Evolutionary conservation across 2,888 invertebrate genomes (phyloP), one percentile per base, ranked within the genome.

Genomic region (Euplexia lucipara): DNA sequence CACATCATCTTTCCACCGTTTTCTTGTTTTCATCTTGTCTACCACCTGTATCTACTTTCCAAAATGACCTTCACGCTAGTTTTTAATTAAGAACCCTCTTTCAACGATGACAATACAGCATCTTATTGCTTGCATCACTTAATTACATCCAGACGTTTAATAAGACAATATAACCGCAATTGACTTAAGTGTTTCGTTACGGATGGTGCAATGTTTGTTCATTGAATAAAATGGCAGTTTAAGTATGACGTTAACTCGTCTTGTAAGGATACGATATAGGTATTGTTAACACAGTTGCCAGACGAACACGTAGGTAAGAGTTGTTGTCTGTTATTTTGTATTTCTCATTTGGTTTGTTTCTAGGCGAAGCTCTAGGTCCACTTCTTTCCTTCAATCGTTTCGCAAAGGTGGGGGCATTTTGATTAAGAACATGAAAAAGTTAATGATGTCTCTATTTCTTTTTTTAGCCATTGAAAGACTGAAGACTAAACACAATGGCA

Each of bases 151-250:
- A 53, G 37, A 49, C 26, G 22, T 64, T 20, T 9, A 30, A 20
- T 20, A 18, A 37, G 18, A 14, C 37, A n/a, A 32, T 18, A 16
- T 42, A 12, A 16, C 3, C 14, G 39, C 66, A 66, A 73, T 70
- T 70, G 73, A 54, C n/a, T 39, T 35, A 69, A 69, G 54, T 72
- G 73, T 44, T 42, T 48, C 30, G 10, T 22, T 49, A 49, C 16
- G 32, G 20, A 10, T 12, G 60, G 51, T 12, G 42, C 34, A 18
- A 30, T 45, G 20, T 66, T 60, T 47, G 70, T 4, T 74, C 20
- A 22, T 74, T 74, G 34, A 49, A 20, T 69, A 37, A 56, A 54
- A 41, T 70, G 3, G 39, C 37, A 30, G 22, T 52, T 51, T 20
- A 32, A 68, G 14, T 16, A 5, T 30, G 48, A 14, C 22, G 9